Evolutionary conservation across 2,888 invertebrate genomes (phyloP), one percentile per base, ranked within the genome.

Genomic region (Punctoribates punctum): DNA sequence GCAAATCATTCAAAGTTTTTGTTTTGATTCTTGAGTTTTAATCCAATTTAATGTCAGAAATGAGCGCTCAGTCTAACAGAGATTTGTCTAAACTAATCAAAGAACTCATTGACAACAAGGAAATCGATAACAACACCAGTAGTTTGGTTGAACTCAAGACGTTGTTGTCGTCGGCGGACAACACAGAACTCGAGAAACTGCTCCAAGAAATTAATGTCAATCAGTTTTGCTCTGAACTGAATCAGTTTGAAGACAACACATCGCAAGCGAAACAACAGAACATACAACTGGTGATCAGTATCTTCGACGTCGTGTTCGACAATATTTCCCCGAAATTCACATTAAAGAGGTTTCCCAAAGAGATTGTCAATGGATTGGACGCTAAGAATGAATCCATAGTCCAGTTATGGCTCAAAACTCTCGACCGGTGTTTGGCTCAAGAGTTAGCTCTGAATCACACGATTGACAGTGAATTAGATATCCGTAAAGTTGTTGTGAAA

Each of bases 371-470:
- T 17, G 75, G 75, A 11, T 75, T 75, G 65, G 23, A 60, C 20
- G 34, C 75, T 11, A 65, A 65, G 20, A 75, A 42, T 25, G 75
- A 75, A 13, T n/a, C 48, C 2, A 42, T 77, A 5, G 23, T 51
- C n/a, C 57, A 75, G n/a, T 34, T 77, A 42, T 77, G 77, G 77
- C 72, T 77, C n/a, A 67, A 75, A 65, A 62, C 48, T 25, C 25
- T 77, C 20, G 60, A 73, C 23, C 74, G 65, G 8, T 62, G 48
- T 34, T 62, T 77, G 15, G 38, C 27, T 48, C 27, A 75, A 17
- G 75, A 75, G 27, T 57, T 51, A 25, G 46, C 51, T 13, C 38
- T 75, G 48, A 77, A 75, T 29, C 72, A 65, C 42, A 34, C 67
- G 0, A 38, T 57, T 2, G 74, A 34, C 23, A 74, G 23, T 54